Evolutionary conservation across 2,797 vertebrate species (phyloP), one percentile per base, ranked within the genome.

Genomic region (Anas georgica): DNA sequence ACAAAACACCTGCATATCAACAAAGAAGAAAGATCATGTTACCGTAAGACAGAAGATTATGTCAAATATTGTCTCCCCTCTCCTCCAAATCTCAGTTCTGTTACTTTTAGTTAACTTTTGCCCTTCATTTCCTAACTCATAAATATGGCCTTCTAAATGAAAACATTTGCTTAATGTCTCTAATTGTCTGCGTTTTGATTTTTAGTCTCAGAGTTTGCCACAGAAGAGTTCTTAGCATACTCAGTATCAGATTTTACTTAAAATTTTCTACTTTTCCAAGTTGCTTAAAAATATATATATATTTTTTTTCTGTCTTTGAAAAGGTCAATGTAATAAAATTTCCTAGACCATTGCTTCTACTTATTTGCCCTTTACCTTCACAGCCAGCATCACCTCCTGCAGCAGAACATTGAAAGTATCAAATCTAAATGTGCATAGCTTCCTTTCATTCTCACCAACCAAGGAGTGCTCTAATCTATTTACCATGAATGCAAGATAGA

Each of bases 281-380:
- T 25, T 23, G 11, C 16, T 67, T 45, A 8, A 20, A 73, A 76
- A 81, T 9, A 17, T 4, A 62, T 82, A 17, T 7, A 3, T 12
- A 46, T 46, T 62, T 77, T 41, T 59, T 33, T 77, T 80, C 83
- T 69, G 17, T 59, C 64, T 91, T 91, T 55, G 56, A 67, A 91
- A 90, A 91, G 66, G 83, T 21, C 60, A 77, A 63, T 4, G 45
- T 39, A 83, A 26, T 86, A 94, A 93, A 92, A 88, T 81, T 81
- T 83, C 56, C 17, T 17, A 83, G 33, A 25, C 35, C 1, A 1
- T 9, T 70, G 25, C 4, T 63, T 12, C 33, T 86, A 33, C 28
- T 90, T 67, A 54, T 58, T 92, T 66, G 29, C 54, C 35, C 45
- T 79, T 94, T 87, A 60, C 8, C 5, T 89, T 91, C 41, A 13